Conservation (phyloP, 1,140 invertebrate species). For the Bombus affinis region DNA sequence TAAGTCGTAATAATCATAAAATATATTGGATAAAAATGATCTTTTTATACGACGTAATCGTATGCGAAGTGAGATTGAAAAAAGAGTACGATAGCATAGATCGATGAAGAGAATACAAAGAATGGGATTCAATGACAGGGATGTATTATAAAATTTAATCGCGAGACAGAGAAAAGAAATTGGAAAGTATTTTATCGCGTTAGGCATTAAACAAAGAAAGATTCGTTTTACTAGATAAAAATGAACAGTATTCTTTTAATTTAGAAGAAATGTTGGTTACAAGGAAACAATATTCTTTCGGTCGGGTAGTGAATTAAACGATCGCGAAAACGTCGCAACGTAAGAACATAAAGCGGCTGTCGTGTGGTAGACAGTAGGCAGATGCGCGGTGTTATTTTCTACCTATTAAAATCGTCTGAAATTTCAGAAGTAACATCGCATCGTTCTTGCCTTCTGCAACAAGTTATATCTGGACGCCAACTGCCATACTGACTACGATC, state of each 20-base stretch:
- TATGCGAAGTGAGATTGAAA: no score
- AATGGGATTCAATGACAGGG: no score
- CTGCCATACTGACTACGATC: not conserved
- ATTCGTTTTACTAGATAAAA: not conserved
- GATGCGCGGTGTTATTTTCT: slow-evolving; percentile 33
- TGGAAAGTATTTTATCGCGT: no score
- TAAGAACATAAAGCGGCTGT: slow-evolving; percentile 23
- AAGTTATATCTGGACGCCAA: not conserved
- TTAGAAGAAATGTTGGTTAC: not conserved
- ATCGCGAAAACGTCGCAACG: slow-evolving; percentile 19
- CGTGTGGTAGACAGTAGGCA: slow-evolving; percentile 48
- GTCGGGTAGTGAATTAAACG: not conserved
- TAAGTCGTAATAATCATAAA: no score
- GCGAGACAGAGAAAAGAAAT: no score
- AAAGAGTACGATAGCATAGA: no score
- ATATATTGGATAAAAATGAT: no score
- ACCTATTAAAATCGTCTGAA: slow-evolving; percentile 59
- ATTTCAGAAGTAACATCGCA: slow-evolving; percentile 64
- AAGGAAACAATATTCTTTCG: not conserved
- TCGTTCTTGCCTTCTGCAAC: not conserved
- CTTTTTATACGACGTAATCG: no score
- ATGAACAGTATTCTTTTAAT: not conserved
- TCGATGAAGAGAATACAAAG: no score
- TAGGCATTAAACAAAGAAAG: no score
- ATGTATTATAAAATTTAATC: no score